These are phyloP conservation scores for Psococerastis gibbosa DNA, from an alignment of 2,888 invertebrate genomes.

Conservation along the genomic window DNA sequence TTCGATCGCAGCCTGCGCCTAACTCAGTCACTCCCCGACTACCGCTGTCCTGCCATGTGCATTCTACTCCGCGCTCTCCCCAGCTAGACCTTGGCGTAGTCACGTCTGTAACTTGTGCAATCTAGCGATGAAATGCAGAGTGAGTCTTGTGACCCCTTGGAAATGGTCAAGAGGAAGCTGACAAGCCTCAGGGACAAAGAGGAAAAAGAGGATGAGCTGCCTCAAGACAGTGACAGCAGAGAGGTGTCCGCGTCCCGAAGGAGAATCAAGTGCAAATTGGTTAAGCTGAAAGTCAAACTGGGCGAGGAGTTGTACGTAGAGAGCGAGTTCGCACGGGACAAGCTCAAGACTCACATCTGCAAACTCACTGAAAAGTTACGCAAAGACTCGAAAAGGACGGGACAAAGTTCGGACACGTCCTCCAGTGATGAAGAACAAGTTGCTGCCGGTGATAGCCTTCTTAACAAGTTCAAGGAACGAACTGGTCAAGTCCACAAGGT, in stretches of 20 bases:
- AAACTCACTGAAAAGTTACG: conserved; percentile 3
- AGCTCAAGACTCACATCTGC: background rate
- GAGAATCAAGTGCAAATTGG: conserved; percentile 2
- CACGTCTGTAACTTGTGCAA: too few species aligned
- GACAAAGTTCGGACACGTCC: too few species aligned
- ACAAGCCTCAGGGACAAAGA: background rate
- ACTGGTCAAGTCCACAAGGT: conserved; percentile 43
- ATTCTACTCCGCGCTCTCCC: too few species aligned
- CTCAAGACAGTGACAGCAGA: conserved; percentile 3
- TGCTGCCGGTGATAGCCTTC: too few species aligned
- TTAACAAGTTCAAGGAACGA: conserved; percentile 33
- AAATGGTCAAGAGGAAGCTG: conserved; percentile 2
- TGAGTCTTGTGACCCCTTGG: conserved; percentile 1
- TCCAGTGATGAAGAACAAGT: too few species aligned
- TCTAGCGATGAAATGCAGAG: too few species aligned
- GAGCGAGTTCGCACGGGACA: background rate
- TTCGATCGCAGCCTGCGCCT: too few species aligned
- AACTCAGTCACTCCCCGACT: too few species aligned
- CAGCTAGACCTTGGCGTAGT: too few species aligned
- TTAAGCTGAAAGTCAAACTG: conserved; percentile 4
- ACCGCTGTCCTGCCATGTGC: too few species aligned
- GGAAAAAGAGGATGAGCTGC: conserved; percentile 1
- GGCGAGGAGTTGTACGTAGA: conserved; percentile 7
- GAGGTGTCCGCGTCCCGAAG: background rate
- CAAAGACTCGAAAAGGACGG: too few species aligned